Evolutionary conservation across 2,888 invertebrate genomes (phyloP).

Genomic region (Drosophila sordidapex): DNA sequence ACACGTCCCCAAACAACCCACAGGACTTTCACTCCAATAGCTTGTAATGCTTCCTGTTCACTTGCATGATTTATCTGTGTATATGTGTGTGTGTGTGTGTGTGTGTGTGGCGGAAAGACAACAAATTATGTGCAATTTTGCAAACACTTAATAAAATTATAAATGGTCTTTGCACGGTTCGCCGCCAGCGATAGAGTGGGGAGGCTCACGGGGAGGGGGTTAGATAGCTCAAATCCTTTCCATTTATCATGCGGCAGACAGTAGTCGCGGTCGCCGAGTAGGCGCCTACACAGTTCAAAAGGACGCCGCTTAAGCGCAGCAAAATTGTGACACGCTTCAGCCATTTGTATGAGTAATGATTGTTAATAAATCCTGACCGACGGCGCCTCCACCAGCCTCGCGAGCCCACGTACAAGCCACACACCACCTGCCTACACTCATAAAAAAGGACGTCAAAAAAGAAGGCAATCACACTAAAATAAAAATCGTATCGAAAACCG

Average conservation of each 20-base stretch:
- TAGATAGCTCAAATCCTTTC: conserved; percentile 63
- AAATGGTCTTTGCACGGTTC: conserved; percentile 77
- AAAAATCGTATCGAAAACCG: not conserved
- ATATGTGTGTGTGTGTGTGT: conserved; percentile 5
- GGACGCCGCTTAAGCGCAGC: conserved; percentile 73
- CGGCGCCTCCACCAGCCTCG: conserved; percentile 3
- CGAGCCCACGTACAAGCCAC: conserved; percentile 6
- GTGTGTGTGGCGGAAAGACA: conserved; percentile 49
- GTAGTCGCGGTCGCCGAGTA: conserved; percentile 34
- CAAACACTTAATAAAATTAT: conserved; percentile 82
- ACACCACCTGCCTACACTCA: conserved; percentile 40
- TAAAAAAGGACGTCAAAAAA: not conserved
- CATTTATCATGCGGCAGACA: conserved; percentile 72
- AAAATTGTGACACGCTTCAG: conserved; percentile 82
- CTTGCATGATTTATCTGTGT: conserved; percentile 60
- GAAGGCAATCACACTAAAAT: not conserved
- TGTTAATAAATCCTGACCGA: conserved; percentile 75
- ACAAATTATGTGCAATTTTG: conserved; percentile 82
- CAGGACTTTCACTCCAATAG: not conserved
- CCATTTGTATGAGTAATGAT: conserved; percentile 83
- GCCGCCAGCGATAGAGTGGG: conserved; percentile 22
- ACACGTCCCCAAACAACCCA: conserved; percentile 6
- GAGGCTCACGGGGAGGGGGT: not conserved
- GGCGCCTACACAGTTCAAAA: conserved; percentile 69
- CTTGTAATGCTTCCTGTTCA: conserved; percentile 27